These are phyloP conservation scores for Cheilosia impressa DNA, from an alignment of 2,888 invertebrate species.

Conservation along the genomic window DNA sequence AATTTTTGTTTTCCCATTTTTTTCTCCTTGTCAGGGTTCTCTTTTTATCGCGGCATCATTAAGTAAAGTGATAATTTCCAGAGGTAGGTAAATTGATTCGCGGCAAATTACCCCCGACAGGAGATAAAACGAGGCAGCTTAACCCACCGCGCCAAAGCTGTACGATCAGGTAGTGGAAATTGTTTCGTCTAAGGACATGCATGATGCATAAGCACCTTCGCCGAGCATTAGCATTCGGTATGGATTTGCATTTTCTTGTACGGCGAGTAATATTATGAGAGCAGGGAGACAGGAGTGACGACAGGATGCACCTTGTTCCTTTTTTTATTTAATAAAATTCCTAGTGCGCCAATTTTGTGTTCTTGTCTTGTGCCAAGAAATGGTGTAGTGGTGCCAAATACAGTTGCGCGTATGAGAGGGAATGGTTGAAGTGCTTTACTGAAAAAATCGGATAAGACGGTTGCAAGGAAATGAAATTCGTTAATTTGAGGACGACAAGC, in stretches of 20 bases:
- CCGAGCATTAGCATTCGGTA: conserved; percentile 18
- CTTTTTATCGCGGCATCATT: conserved; percentile 55
- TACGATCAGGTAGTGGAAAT: neutral
- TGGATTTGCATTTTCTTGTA: conserved; percentile 21
- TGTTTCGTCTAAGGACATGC: neutral
- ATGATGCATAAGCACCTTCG: conserved; percentile 1
- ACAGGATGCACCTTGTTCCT: neutral
- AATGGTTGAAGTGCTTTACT: conserved; percentile 11
- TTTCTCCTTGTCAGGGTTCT: conserved; percentile 31
- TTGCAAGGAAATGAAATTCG: conserved; percentile 31
- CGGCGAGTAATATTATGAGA: neutral
- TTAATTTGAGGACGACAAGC: conserved; percentile 40
- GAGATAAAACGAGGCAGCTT: conserved; percentile 10
- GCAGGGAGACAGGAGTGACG: neutral
- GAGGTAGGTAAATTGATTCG: conserved; percentile 68
- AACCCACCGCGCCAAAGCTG: neutral
- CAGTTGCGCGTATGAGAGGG: conserved; percentile 24
- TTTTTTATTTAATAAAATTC: neutral
- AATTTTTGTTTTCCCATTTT: conserved; percentile 43
- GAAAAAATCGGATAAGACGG: conserved; percentile 3
- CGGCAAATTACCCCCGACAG: conserved; percentile 48
- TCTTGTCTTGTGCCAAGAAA: neutral
- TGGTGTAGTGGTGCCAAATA: conserved; percentile 31
- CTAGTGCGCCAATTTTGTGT: conserved; percentile 7
- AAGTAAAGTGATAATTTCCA: conserved; percentile 69